These are phyloP conservation scores for Amblyjoppa fuscipennis DNA, from an alignment of 2,888 invertebrate genomes.

Conservation along the genomic window DNA sequence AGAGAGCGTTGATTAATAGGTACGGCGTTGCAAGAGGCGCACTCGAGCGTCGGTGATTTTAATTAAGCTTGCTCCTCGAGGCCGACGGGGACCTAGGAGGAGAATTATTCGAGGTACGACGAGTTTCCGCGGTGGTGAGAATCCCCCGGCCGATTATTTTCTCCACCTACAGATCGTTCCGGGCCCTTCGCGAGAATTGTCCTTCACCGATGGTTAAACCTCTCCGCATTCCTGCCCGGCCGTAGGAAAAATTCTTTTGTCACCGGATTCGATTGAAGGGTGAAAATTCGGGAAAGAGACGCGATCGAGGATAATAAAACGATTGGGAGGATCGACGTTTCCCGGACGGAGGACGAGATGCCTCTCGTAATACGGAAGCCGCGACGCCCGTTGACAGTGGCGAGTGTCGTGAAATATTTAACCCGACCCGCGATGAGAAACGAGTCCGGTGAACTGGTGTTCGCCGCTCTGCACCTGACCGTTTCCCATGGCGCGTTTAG, in stretches of 20 bases:
- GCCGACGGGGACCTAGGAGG: slow-evolving; percentile 49
- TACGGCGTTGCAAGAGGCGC: slow-evolving; percentile 55
- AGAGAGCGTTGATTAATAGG: slow-evolving; percentile 79
- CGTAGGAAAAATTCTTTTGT: slow-evolving; percentile 40
- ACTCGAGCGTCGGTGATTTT: slow-evolving; percentile 77
- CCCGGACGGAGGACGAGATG: slow-evolving; percentile 23
- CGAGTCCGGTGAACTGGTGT: slow-evolving; percentile 19
- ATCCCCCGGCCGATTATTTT: slow-evolving; percentile 49
- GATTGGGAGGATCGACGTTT: slow-evolving; percentile 60
- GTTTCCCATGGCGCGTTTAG: slow-evolving; percentile 81
- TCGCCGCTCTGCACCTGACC: slow-evolving; percentile 80
- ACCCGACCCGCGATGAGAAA: slow-evolving; percentile 31
- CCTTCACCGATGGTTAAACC: slow-evolving; percentile 48
- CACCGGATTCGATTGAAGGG: slow-evolving; percentile 49
- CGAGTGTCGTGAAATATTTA: slow-evolving; percentile 53
- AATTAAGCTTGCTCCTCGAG: slow-evolving; percentile 76
- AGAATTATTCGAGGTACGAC: slow-evolving; percentile 62
- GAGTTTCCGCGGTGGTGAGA: slow-evolving; percentile 38
- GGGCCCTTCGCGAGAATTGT: slow-evolving; percentile 32
- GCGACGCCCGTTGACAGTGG: slow-evolving; percentile 55
- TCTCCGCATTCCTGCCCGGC: slow-evolving; percentile 54
- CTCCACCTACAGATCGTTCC: slow-evolving; percentile 26
- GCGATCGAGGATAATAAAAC: slow-evolving; percentile 60
- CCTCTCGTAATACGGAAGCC: slow-evolving; percentile 53
- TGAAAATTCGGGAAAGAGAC: slow-evolving; percentile 24